Evolutionary conservation across 2,888 invertebrate species (phyloP).

Genomic region (Himalopsyche japonica): DNA sequence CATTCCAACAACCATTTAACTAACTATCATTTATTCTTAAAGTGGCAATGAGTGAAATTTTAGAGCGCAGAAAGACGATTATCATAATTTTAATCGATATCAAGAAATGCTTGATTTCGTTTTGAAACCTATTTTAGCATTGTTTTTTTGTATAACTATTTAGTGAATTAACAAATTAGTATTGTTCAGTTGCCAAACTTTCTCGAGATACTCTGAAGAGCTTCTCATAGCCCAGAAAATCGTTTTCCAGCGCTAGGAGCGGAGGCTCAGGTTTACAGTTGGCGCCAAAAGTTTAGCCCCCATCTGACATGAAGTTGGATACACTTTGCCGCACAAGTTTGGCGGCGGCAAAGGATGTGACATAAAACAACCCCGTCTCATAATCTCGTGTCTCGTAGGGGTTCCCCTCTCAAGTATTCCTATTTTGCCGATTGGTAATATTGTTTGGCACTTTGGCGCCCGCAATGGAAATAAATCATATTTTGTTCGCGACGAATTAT

Average conservation of each 20-base stretch:
- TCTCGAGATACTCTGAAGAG: not conserved
- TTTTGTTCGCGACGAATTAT: not conserved
- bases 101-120: too few relatives aligned
- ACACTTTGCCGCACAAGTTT: not conserved
- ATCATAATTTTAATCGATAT: too few relatives aligned
- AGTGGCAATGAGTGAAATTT: too few relatives aligned
- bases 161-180: not conserved
- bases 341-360: not conserved
- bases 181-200: not conserved
- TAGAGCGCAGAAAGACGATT: too few relatives aligned
- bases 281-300: not conserved
- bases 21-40: too few relatives aligned
- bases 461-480: not conserved
- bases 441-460: not conserved
- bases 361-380: not conserved
- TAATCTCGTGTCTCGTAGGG: not conserved
- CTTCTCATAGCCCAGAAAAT: not conserved
- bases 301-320: not conserved
- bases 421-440: not conserved
- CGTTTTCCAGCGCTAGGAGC: not conserved
- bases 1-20: too few relatives aligned
- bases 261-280: not conserved
- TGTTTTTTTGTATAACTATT: not conserved
- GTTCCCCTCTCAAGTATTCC: not conserved
- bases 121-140: too few relatives aligned